A percentile compares a stretch with the other conserved stretches of the same genome.
Evolutionary conservation across 2,113 vertebrate species (phyloP).

Genomic region (Sigmodon hispidus): DNA sequence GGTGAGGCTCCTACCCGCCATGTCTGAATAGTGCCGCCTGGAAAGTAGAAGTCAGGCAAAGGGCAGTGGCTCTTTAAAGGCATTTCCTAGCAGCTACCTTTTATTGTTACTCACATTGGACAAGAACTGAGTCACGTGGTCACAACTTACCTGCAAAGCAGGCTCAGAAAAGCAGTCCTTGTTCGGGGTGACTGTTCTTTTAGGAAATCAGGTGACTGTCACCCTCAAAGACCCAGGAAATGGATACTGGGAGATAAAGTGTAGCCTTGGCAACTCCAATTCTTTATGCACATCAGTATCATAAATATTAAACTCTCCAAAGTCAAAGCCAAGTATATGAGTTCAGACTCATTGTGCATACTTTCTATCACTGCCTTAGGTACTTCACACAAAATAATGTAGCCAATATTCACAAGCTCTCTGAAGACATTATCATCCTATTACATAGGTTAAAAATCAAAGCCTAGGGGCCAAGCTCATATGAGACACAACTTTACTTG

Average conservation of each 20-base stretch:
- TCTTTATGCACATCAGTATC: neutral
- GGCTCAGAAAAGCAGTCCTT: neutral
- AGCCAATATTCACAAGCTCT: neutral
- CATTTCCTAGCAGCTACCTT: neutral
- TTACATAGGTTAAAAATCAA: neutral
- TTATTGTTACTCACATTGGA: neutral
- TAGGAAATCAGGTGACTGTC: constrained; percentile 4
- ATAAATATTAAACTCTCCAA: neutral
- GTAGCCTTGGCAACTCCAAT: neutral
- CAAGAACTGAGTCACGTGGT: neutral
- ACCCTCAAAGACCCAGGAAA: neutral
- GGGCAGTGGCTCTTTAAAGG: neutral
- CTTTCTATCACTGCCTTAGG: neutral
- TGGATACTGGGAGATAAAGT: neutral
- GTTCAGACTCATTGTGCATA: neutral
- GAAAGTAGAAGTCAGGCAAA: neutral
- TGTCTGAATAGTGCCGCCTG: neutral
- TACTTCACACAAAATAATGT: neutral
- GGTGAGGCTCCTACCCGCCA: neutral
- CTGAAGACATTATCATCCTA: neutral
- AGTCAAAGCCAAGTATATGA: neutral
- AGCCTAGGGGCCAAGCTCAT: neutral
- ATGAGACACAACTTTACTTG: neutral
- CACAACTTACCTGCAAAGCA: neutral
- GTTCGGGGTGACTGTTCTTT: neutral